Evolutionary conservation across 2,113 vertebrate genomes (phyloP).

Genomic region (Machaerirhynchus nigripectus): DNA sequence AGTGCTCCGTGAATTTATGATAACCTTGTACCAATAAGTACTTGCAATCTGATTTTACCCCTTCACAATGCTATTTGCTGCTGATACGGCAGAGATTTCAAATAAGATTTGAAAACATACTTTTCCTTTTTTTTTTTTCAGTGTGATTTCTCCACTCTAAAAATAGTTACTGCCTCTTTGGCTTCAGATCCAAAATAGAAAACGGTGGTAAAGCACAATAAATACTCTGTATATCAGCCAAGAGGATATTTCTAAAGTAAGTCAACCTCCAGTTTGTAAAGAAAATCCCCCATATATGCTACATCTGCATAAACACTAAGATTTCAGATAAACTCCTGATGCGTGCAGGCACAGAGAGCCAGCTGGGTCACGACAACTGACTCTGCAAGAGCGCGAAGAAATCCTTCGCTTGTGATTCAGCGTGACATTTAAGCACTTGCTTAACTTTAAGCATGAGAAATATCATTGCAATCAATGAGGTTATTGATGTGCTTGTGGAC

Average conservation of each 20-base stretch:
- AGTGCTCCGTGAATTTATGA: background rate
- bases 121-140: background rate
- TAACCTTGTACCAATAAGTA: background rate
- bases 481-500: background rate
- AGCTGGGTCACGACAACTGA: background rate
- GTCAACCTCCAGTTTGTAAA: background rate
- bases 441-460: background rate
- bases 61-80: background rate
- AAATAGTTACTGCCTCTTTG: background rate
- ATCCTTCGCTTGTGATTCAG: background rate
- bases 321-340: background rate
- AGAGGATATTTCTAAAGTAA: background rate
- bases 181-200: background rate
- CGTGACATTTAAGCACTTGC: background rate
- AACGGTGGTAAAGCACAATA: background rate
- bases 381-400: rapidly evolving
- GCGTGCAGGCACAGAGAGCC: rapidly evolving
- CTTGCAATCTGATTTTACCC: background rate
- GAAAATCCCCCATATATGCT: background rate
- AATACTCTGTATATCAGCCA: background rate
- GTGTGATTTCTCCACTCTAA: background rate
- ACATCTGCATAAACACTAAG: background rate
- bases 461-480: background rate
- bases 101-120: background rate
- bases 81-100: background rate